phyloP scores from a whole-genome alignment of 2,888 invertebrate species.

The Eucera pruinosa region DNA sequence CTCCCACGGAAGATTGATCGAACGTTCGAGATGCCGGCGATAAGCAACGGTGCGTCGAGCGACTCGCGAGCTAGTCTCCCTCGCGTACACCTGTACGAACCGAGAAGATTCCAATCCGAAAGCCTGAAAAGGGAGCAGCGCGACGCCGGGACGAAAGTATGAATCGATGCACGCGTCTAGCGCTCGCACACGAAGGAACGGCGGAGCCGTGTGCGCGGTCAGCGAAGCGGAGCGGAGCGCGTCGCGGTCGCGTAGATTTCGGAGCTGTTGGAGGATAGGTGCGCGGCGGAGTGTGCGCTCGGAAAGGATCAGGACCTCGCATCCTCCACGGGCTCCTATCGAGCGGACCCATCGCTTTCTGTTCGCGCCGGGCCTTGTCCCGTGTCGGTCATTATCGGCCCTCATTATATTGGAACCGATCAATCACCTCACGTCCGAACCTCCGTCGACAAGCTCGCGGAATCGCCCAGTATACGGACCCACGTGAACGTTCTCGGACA shows the following conservation, averaged over 20 bases:
- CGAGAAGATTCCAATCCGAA: constrained; percentile 30
- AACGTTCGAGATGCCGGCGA: constrained; percentile 11
- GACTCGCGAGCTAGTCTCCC: constrained; percentile 14
- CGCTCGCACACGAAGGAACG: not conserved
- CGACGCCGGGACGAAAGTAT: too few species aligned
- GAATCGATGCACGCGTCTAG: not conserved
- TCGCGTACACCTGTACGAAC: not conserved
- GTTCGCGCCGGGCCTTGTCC: constrained; percentile 79
- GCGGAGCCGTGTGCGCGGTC: not conserved
- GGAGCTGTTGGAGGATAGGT: constrained; percentile 14
- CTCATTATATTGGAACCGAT: constrained; percentile 84
- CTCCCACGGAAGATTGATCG: constrained; percentile 22
- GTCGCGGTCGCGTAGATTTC: constrained; percentile 44
- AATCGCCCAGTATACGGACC: constrained; percentile 67
- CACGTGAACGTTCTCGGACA: constrained; percentile 68
- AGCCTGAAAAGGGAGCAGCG: constrained; percentile 26
- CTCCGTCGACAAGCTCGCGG: constrained; percentile 66
- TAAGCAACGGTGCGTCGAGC: constrained; percentile 41
- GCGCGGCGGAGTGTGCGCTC: constrained; percentile 37
- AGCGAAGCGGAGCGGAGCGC: not conserved
- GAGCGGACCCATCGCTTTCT: constrained; percentile 78
- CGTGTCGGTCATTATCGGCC: constrained; percentile 83
- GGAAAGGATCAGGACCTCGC: constrained; percentile 54
- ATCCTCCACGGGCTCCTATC: constrained; percentile 70
- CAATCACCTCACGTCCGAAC: constrained; percentile 80